Base-by-base conservation (phyloP, 2,888 invertebrate genomes). In the Branchellion lobata region DNA sequence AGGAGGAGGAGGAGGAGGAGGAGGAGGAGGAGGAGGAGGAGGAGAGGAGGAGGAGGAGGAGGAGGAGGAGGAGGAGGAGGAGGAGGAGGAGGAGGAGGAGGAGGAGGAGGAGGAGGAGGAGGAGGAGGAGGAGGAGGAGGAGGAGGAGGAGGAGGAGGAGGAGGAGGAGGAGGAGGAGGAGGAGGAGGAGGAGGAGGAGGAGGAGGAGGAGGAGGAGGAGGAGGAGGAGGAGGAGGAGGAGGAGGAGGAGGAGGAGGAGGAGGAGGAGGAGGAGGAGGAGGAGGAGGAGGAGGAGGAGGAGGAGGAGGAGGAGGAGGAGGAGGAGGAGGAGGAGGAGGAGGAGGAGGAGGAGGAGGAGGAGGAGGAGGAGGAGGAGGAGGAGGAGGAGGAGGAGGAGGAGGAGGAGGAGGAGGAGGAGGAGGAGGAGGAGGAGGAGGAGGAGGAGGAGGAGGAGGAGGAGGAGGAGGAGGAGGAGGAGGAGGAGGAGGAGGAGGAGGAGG, bases 61-160 rank as follows among this genome's bases (percentile, higher is more conserved):
- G 18, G 68, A 68, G 5, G 18, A 68, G 18, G 29, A 27, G 18
- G 68, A 27, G 69, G 14, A 24, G 27, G 18, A 68, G 69, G 18
- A 68, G 69, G 18, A 68, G 69, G 18, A 68, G 69, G 18, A 68
- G 69, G 18, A 68, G 69, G 14, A 68, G 69, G 14, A 68, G 69
- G 14, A 68, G 69, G 18, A 68, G 69, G 14, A 68, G 69, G 14
- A 68, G 69, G 14, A 68, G 69, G 14, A 68, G 69, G 14, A 68
- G 69, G 14, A 68, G 69, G 14, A 68, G 69, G 14, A 68, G 69
- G 14, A 68, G 69, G 14, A 68, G 14, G 18, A 68, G 68, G 18
- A 68, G 68, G 18, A 68, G 68, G 18, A 68, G 68, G 18, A 68
- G 68, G 18, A 68, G 68, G 18, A 68, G 68, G 18, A 68, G 68